A percentile compares a stretch with the other conserved stretches of the same genome.
Conservation (phyloP, 2,888 invertebrate genomes). For the Tetrapedia diversipes region DNA sequence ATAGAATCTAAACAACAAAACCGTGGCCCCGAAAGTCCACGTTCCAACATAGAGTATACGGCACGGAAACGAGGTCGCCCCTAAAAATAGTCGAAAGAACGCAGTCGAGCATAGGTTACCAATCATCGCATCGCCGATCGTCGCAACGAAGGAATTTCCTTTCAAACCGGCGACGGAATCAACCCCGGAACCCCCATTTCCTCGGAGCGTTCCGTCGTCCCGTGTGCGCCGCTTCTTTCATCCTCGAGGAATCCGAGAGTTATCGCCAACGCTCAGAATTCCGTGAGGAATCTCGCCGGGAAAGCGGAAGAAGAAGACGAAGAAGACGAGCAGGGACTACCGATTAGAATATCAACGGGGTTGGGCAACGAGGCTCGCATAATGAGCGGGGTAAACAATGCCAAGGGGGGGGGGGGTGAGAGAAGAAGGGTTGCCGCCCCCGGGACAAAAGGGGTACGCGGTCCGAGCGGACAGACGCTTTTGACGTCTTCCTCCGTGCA, state of each 20-base stretch:
- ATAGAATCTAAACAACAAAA: neutral
- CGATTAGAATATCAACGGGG: conserved; percentile 80
- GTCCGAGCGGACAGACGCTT: conserved; percentile 59
- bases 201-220: conserved; percentile 54
- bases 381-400: conserved; percentile 79
- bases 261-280: conserved; percentile 65
- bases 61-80: conserved; percentile 18
- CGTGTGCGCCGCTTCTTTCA: conserved; percentile 64
- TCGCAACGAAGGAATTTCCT: conserved; percentile 55
- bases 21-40: neutral
- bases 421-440: conserved; percentile 55
- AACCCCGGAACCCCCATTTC: conserved; percentile 58
- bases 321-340: neutral
- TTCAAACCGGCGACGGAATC: conserved; percentile 44
- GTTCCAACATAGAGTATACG: neutral
- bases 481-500: conserved; percentile 79
- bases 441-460: conserved; percentile 68
- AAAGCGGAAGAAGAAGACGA: neutral
- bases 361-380: conserved; percentile 61
- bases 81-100: conserved; percentile 15
- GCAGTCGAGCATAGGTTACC: conserved; percentile 10
- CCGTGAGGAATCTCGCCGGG: conserved; percentile 41
- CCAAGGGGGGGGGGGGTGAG: conserved; percentile 77
- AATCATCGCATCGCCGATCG: conserved; percentile 46
- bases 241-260: conserved; percentile 66